phyloP scores from a whole-genome alignment of 2,888 invertebrate species.

The Aleiodes leptofemur region DNA sequence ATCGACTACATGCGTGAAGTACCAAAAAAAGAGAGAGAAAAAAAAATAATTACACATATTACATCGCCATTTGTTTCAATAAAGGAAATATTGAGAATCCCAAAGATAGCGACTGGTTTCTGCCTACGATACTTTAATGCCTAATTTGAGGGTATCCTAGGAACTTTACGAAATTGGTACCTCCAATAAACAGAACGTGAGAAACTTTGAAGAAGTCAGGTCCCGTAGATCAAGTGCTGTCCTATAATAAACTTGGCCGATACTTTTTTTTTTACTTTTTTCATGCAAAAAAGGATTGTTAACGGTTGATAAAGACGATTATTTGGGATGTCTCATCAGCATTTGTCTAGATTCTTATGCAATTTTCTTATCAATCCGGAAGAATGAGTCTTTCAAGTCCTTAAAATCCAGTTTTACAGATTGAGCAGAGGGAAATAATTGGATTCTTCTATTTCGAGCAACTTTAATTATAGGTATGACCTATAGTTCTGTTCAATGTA shows the following conservation, averaged over 20 bases:
- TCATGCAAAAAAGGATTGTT: not conserved
- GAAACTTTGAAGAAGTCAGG: constrained; percentile 1
- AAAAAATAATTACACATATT: not conserved
- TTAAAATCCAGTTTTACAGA: too few relatives aligned
- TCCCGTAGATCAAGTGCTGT: not conserved
- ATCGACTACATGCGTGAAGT: not conserved
- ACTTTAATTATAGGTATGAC: too few relatives aligned
- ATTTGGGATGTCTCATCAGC: not conserved
- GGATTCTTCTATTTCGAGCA: not conserved
- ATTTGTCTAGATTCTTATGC: too few relatives aligned
- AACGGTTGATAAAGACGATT: not conserved
- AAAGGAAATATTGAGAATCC: too few relatives aligned
- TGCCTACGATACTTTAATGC: too few relatives aligned
- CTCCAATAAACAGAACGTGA: constrained; percentile 11
- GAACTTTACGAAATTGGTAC: too few relatives aligned
- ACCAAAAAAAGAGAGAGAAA: not conserved
- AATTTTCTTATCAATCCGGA: too few relatives aligned
- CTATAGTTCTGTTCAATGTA: not conserved
- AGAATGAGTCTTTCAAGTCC: too few relatives aligned
- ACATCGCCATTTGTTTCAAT: not conserved
- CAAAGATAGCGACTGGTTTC: too few relatives aligned
- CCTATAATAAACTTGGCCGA: constrained; percentile 8
- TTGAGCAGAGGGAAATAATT: not conserved
- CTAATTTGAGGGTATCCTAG: too few relatives aligned
- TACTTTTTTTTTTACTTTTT: not conserved